Percentiles rank a stretch among this genome's conserved stretches.
Conservation (phyloP, 1,140 invertebrate species). For the Gerris buenoi region DNA sequence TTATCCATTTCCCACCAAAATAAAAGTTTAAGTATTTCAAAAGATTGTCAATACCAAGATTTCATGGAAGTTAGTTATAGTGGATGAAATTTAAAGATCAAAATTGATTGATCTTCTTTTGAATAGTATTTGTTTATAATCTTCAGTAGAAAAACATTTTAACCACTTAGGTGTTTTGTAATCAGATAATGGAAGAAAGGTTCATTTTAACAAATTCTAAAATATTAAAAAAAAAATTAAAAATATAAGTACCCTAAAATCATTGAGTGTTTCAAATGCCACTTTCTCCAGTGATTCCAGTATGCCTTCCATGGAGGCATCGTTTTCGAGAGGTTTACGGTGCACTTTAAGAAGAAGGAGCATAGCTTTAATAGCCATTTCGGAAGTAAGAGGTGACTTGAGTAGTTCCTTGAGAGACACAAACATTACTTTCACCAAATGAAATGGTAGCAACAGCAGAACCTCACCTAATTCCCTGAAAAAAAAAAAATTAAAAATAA, state of each 20-base stretch:
- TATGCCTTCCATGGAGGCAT: conserved; percentile 46
- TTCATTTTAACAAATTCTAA: too few species aligned
- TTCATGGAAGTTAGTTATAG: too few species aligned
- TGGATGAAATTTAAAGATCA: too few species aligned
- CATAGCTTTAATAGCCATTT: conserved; percentile 56
- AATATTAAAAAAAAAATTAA: neutral
- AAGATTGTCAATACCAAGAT: too few species aligned
- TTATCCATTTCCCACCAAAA: too few species aligned
- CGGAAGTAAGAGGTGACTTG: conserved; percentile 43
- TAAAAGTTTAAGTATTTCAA: too few species aligned
- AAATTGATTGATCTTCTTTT: too few species aligned
- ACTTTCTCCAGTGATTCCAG: conserved; percentile 49
- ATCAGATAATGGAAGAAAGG: neutral
- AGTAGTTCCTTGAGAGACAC: conserved; percentile 60
- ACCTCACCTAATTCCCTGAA: conserved; percentile 74
- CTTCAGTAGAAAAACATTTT: too few species aligned
- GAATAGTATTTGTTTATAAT: too few species aligned
- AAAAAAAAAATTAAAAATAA: conserved; percentile 8
- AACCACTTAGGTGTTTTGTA: neutral
- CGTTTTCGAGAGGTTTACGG: conserved; percentile 63
- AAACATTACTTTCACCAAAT: conserved; percentile 42
- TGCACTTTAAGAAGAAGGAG: conserved; percentile 72
- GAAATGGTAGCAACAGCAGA: conserved; percentile 67
- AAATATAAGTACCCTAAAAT: conserved; percentile 39
- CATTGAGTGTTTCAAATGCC: conserved; percentile 38